Percentiles rank a stretch among this genome's conserved stretches.
These are phyloP conservation scores for Amniataba percoides DNA, from an alignment of 2,797 vertebrate genomes.

Conservation along the genomic window DNA sequence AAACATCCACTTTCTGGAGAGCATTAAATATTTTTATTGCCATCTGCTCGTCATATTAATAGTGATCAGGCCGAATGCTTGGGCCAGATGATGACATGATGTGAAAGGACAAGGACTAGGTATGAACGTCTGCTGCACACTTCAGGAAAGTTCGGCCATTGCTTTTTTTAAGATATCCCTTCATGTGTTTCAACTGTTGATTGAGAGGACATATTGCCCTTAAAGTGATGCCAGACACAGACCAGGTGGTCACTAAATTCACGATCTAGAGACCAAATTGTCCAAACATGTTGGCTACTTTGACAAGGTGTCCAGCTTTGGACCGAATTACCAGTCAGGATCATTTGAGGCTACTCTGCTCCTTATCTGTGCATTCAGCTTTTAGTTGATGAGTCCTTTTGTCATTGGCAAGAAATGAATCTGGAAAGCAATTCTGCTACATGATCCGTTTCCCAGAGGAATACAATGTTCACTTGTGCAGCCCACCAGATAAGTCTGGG, in stretches of 20 bases:
- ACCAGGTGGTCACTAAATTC: neutral
- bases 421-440: slow-evolving; percentile 52
- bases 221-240: neutral
- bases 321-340: neutral
- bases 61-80: neutral
- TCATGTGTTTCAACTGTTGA: neutral
- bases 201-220: neutral
- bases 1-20: neutral
- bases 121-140: neutral
- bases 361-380: slow-evolving; percentile 25
- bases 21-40: neutral
- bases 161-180: neutral
- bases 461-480: slow-evolving; percentile 77
- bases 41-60: neutral
- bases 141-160: neutral
- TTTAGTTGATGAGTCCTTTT: slow-evolving; percentile 56
- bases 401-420: slow-evolving; percentile 56
- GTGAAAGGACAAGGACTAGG: neutral
- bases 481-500: slow-evolving; percentile 66
- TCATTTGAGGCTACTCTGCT: slow-evolving; percentile 22
- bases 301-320: neutral
- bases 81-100: neutral
- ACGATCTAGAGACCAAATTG: neutral
- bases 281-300: neutral
- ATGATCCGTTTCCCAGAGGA: slow-evolving; percentile 56